A percentile compares a stretch with the other conserved stretches of the same genome.
These are phyloP conservation scores for Galemys pyrenaicus DNA, from an alignment of 2,113 vertebrate genomes.

Conservation along the genomic window DNA sequence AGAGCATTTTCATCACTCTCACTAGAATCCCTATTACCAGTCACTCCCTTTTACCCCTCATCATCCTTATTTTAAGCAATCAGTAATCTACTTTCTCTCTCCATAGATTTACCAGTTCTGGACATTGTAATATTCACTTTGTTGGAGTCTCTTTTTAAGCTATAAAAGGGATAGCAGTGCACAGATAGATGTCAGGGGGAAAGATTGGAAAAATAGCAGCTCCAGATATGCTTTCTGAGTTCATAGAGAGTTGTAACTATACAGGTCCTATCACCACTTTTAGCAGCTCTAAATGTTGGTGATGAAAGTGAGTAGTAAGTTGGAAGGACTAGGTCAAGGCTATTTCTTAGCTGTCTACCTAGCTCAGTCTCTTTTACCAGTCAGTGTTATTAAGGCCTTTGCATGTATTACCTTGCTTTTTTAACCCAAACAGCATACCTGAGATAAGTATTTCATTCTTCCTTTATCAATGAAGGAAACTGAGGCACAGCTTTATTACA, in stretches of 20 bases:
- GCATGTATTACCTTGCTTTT: conserved; percentile 21
- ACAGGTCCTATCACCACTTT: neutral
- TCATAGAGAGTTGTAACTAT: neutral
- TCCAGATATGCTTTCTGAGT: neutral
- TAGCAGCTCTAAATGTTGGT: neutral
- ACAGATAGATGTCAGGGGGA: neutral
- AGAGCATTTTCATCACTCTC: conserved; percentile 9
- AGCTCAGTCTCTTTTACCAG: neutral
- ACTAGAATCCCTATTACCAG: neutral
- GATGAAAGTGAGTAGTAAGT: neutral
- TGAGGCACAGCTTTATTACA: conserved; percentile 36
- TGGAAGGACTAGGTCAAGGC: neutral
- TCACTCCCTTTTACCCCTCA: neutral
- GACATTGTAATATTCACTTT: conserved; percentile 38
- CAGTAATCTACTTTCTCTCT: conserved; percentile 24
- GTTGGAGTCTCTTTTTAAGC: conserved; percentile 32
- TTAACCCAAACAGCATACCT: conserved; percentile 23
- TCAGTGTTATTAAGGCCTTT: neutral
- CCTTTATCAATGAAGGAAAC: conserved; percentile 43
- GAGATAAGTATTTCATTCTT: neutral
- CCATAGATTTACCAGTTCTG: neutral
- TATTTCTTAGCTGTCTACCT: neutral
- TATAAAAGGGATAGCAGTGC: neutral
- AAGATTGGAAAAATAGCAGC: conserved; percentile 13
- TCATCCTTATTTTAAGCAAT: neutral